Percentiles rank a stretch among this genome's conserved stretches.
Evolutionary conservation across 1,140 invertebrate species (phyloP).

Genomic region (Choristoneura fumiferana): DNA sequence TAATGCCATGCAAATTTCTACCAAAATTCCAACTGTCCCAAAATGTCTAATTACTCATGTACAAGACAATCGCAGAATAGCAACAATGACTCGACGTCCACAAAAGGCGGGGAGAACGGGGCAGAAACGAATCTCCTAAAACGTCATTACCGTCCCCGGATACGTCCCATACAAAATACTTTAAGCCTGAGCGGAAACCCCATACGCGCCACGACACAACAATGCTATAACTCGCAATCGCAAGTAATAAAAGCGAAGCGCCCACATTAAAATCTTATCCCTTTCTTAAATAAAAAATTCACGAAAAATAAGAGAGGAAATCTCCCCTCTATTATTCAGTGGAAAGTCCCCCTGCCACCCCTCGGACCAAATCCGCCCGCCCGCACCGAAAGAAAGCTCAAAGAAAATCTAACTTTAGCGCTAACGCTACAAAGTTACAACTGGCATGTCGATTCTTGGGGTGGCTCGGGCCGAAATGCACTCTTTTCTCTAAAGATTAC

Average conservation of each 20-base stretch:
- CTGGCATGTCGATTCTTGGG: conserved; percentile 37
- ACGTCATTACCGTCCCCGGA: conserved; percentile 62
- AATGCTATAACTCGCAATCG: conserved; percentile 71
- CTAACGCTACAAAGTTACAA: conserved; percentile 57
- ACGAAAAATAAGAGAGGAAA: conserved; percentile 76
- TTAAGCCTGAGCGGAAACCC: conserved; percentile 65
- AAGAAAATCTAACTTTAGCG: conserved; percentile 68
- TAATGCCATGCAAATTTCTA: too few species aligned
- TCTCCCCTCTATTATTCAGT: conserved; percentile 72
- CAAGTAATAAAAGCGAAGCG: conserved; percentile 70
- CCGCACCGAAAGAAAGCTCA: conserved; percentile 46
- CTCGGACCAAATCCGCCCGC: conserved; percentile 35
- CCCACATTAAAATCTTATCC: conserved; percentile 78
- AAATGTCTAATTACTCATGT: too few species aligned
- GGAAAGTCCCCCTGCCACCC: conserved; percentile 44
- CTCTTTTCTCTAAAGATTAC: conserved; percentile 38
- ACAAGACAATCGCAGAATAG: too few species aligned
- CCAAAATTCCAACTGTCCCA: not conserved
- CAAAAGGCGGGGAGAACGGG: not conserved
- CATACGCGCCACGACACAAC: conserved; percentile 70
- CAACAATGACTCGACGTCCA: not conserved
- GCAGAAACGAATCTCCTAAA: conserved; percentile 48
- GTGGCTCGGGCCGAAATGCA: conserved; percentile 29
- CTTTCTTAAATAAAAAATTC: conserved; percentile 79
- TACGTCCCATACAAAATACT: conserved; percentile 68